A percentile compares a stretch with the other conserved stretches of the same genome.
Evolutionary conservation across 1,140 invertebrate species (phyloP).

Genomic region (Yoshiicerus persimilis): DNA sequence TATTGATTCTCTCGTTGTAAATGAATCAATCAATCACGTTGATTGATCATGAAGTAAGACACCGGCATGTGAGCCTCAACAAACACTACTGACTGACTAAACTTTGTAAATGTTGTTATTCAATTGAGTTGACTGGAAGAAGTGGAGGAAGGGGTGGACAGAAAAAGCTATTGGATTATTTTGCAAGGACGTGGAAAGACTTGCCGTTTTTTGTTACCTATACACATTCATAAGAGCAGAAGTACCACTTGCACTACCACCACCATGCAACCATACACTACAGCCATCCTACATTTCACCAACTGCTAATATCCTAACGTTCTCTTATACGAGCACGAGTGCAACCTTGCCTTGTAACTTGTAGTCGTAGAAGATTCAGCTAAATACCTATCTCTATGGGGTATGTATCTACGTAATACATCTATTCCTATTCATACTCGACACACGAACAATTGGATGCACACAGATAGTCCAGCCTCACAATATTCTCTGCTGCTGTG

Average conservation of each 20-base stretch:
- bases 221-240: not conserved
- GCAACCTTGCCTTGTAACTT: not conserved
- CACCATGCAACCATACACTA: not conserved
- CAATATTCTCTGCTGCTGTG: no score
- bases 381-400: not conserved
- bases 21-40: not conserved
- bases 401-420: no score
- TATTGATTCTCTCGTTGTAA: not conserved
- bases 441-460: no score
- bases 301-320: not conserved
- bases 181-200: not conserved
- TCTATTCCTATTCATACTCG: no score
- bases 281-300: not conserved
- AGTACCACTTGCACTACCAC: not conserved
- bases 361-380: not conserved
- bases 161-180: not conserved
- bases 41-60: not conserved
- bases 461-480: no score
- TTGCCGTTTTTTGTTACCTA: conserved; percentile 10
- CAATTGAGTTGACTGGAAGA: not conserved
- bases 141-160: conserved; percentile 8
- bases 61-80: conserved; percentile 4
- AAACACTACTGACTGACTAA: conserved; percentile 11
- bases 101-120: not conserved
- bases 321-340: not conserved